A percentile compares a stretch with the other conserved stretches of the same genome.
Evolutionary conservation across 2,888 invertebrate species (phyloP).

Genomic region (Cataglyphis cursor): DNA sequence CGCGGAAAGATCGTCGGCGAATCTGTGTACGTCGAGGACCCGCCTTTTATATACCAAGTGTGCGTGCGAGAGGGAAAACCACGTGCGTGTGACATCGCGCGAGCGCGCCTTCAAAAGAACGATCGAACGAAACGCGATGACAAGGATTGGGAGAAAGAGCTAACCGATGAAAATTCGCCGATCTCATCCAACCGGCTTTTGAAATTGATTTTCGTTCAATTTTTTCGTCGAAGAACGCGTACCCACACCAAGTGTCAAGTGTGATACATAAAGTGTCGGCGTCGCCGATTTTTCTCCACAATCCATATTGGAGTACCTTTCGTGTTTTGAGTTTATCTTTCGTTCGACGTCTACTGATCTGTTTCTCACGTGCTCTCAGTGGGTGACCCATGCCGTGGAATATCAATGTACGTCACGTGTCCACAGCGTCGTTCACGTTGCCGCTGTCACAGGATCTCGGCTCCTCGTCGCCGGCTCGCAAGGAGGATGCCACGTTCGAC

Average conservation of each 20-base stretch:
- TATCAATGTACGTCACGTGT: slow-evolving; percentile 83
- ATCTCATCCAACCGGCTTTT: background rate
- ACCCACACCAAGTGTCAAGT: slow-evolving; percentile 71
- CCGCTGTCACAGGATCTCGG: slow-evolving; percentile 78
- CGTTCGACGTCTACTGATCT: slow-evolving; percentile 62
- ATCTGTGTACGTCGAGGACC: background rate
- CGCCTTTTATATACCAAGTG: background rate
- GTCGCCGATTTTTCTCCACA: background rate
- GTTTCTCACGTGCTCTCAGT: slow-evolving; percentile 65
- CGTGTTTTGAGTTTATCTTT: slow-evolving; percentile 21
- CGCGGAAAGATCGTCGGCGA: slow-evolving; percentile 14
- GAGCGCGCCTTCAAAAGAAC: background rate
- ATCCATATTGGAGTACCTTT: background rate
- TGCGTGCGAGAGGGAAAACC: background rate
- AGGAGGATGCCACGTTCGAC: slow-evolving; percentile 80
- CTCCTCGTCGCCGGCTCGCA: slow-evolving; percentile 75
- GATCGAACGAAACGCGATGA: slow-evolving; percentile 32
- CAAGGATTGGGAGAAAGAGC: slow-evolving; percentile 46
- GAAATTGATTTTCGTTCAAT: slow-evolving; percentile 10
- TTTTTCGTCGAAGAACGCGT: slow-evolving; percentile 63
- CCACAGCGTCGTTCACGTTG: slow-evolving; percentile 76
- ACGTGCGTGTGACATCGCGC: slow-evolving; percentile 32
- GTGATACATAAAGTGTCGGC: slow-evolving; percentile 69
- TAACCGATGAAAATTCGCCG: slow-evolving; percentile 6
- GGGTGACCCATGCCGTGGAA: slow-evolving; percentile 70